phyloP scores from a whole-genome alignment of 1,140 invertebrate genomes.

The Hirudo medicinalis region DNA sequence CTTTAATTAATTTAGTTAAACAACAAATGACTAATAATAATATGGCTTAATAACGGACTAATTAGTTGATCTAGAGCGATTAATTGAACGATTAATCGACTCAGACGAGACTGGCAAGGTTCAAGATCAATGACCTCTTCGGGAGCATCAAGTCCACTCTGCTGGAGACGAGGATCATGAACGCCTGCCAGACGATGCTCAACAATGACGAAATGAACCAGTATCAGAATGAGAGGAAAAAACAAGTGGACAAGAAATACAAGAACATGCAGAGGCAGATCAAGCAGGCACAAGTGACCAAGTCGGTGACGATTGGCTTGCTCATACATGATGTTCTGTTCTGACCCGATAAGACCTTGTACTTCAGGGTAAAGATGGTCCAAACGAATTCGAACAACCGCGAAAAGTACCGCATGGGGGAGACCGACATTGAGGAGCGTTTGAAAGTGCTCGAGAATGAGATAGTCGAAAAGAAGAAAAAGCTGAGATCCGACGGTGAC shows the following conservation, averaged over 20 bases:
- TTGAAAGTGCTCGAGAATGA: background rate
- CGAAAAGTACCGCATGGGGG: background rate
- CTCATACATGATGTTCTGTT: background rate
- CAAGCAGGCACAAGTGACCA: background rate
- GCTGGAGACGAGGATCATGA: slow-evolving; percentile 6
- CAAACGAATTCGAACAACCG: slow-evolving; percentile 1
- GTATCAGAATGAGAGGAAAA: background rate
- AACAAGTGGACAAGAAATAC: background rate
- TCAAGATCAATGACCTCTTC: slow-evolving; percentile 8
- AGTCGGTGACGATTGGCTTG: background rate
- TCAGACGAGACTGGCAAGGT: background rate
- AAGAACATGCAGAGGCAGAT: slow-evolving; percentile 5
- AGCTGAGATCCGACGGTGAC: background rate
- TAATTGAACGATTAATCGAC: background rate
- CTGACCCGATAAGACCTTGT: background rate
- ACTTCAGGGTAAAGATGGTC: slow-evolving; percentile 5
- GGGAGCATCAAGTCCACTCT: slow-evolving; percentile 6
- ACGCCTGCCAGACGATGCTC: slow-evolving; percentile 2
- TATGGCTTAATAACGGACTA: too few species aligned
- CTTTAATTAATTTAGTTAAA: too few species aligned
- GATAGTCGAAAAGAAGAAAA: slow-evolving; percentile 5
- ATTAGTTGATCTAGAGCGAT: background rate
- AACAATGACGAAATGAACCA: slow-evolving; percentile 4
- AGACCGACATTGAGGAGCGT: background rate
- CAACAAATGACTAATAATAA: too few species aligned